These are phyloP conservation scores for Hippocampus kuda DNA, from an alignment of 2,797 vertebrate species.

Conservation along the genomic window DNA sequence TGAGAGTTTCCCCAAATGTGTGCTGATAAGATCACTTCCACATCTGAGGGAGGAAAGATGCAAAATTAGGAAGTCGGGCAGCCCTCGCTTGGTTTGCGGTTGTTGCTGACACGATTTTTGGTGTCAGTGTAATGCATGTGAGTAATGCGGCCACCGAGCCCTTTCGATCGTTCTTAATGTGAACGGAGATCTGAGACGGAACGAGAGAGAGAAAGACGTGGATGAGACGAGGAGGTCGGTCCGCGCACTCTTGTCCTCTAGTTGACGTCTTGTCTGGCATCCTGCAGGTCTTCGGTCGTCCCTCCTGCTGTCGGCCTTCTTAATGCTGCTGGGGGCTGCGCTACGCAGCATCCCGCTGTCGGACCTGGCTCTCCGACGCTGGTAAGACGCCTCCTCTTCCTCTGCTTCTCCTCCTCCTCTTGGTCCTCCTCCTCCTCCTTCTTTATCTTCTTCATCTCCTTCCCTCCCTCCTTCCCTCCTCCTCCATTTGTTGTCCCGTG, in stretches of 20 bases:
- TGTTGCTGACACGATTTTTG: neutral
- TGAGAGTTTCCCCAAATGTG: neutral
- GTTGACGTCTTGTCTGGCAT: neutral
- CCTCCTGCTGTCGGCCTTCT: constrained; percentile 79
- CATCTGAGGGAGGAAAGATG: neutral
- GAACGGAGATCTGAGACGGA: too few species aligned
- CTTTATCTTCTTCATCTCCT: neutral
- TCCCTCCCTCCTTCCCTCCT: neutral
- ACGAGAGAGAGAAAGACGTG: too few species aligned
- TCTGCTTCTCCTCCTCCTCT: neutral
- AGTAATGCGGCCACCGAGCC: too few species aligned
- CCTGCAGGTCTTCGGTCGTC: constrained; percentile 80
- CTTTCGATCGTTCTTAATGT: too few species aligned
- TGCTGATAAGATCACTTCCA: neutral
- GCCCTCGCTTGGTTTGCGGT: neutral
- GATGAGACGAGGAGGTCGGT: too few species aligned
- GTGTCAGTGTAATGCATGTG: too few species aligned
- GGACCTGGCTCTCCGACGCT: constrained; percentile 73
- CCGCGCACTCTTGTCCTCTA: neutral
- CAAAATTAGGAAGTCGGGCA: neutral
- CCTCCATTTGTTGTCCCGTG: neutral
- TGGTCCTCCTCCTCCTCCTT: neutral
- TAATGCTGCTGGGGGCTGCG: constrained; percentile 83
- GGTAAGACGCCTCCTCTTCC: constrained; percentile 65
- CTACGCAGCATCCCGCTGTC: constrained; percentile 80